Base-by-base conservation (phyloP, 2,888 invertebrate species). In the Coenonympha arcania region DNA sequence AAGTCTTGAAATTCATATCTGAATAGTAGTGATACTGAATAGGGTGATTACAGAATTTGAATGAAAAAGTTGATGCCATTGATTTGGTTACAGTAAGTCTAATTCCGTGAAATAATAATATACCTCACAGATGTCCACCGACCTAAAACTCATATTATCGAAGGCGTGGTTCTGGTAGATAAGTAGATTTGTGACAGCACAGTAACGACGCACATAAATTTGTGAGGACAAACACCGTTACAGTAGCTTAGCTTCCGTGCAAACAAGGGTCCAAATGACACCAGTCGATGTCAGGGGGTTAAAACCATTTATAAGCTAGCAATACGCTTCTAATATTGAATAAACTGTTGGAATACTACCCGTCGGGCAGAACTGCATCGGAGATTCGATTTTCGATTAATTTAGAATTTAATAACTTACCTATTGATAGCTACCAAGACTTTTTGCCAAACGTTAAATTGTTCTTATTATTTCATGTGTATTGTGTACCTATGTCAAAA, bases 141-240 rank as follows among this genome's bases (percentile, higher is more conserved):
- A 59, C 59, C 64, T 58, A 69, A 71, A 69, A 63, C 65, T 63
- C 56, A 62, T 63, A 70, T 74, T 71, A 75, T 67, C 52, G 68
- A 69, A 82, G 85, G 84, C 80, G 79, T 86, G 85, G 80, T 73
- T 62, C 72, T 70, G 69, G 81, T 77, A 81, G 85, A 86, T 86
- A 86, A 86, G 85, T 84, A 81, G 85, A 84, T 86, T 86, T 84
- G 83, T 76, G 79, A 78, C 83, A 81, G 76, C 66, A 66, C 71
- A 60, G 71, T 72, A 77, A 76, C 74, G 76, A 77, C 69, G 62
- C 66, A 76, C 83, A 82, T 85, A 85, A 82, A 85, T 83, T 81
- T 74, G 74, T 73, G 55, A 67, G 68, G 61, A 72, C 76, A 84
- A 84, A 85, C 81, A 84, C 76, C 72, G 83, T 82, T 80, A 83